These are phyloP conservation scores for Percopsis transmontana DNA, from an alignment of 2,113 vertebrate species.

Conservation along the genomic window DNA sequence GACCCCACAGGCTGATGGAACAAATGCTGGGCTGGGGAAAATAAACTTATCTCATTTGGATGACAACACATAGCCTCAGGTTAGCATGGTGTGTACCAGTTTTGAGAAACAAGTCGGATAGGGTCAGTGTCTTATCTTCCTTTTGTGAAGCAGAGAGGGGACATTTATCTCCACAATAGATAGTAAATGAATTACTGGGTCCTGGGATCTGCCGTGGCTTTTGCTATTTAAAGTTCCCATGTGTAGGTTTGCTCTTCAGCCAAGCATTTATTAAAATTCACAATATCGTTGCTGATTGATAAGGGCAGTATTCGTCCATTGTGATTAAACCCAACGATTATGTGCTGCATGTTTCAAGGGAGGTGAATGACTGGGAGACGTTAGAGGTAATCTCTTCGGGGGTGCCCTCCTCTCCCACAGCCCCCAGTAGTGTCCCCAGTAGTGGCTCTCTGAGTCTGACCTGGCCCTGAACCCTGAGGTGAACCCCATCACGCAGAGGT, in stretches of 20 bases:
- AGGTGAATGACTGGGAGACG: conserved; percentile 17
- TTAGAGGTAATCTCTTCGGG: conserved; percentile 9
- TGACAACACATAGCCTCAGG: conserved; percentile 89
- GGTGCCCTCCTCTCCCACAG: conserved; percentile 4
- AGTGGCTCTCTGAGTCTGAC: conserved; percentile 62
- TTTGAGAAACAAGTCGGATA: conserved; percentile 65
- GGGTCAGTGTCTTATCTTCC: conserved; percentile 64
- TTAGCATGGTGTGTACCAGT: conserved; percentile 81
- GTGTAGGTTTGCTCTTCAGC: background rate
- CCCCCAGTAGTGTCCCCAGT: conserved; percentile 29
- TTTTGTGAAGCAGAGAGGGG: conserved; percentile 12
- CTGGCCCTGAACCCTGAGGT: conserved; percentile 69
- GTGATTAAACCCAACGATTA: conserved; percentile 7
- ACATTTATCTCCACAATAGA: background rate
- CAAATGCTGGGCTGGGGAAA: conserved; percentile 88
- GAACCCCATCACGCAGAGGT: conserved; percentile 75
- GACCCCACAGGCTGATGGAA: conserved; percentile 90
- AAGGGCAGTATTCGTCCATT: background rate
- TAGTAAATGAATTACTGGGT: background rate
- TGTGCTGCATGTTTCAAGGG: conserved; percentile 9
- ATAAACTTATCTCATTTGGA: conserved; percentile 96
- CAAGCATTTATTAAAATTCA: background rate
- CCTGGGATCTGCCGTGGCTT: background rate
- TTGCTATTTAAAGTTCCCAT: background rate
- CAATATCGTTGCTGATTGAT: background rate